Conservation (phyloP, 92 coral and sea anemone species). For the Phenganax marumi region DNA sequence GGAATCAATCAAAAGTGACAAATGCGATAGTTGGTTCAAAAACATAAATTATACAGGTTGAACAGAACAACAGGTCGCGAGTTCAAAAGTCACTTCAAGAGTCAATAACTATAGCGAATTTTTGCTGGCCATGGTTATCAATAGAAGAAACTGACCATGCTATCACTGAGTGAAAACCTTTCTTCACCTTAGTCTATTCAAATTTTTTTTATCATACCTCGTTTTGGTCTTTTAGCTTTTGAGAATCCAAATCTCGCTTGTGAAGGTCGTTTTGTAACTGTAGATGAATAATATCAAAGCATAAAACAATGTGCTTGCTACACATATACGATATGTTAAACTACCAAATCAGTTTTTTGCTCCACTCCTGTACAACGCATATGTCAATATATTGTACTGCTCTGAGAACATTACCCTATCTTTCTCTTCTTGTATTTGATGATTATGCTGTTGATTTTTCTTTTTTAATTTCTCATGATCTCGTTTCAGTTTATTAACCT, state of each 20-base stretch:
- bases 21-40: too few relatives aligned
- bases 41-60: too few relatives aligned
- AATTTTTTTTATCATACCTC: constrained; percentile 62
- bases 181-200: neutral
- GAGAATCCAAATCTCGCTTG: constrained; percentile 68
- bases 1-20: too few relatives aligned
- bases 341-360: too few relatives aligned
- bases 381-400: too few relatives aligned
- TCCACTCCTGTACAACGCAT: too few relatives aligned
- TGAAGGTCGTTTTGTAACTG: constrained; percentile 75
- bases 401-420: constrained; percentile 64
- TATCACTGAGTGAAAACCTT: neutral
- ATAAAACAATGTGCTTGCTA: neutral
- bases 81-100: too few relatives aligned
- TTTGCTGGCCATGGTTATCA: too few relatives aligned
- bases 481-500: constrained; percentile 87
- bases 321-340: too few relatives aligned
- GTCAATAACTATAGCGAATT: too few relatives aligned
- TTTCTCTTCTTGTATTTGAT: constrained; percentile 79
- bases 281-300: neutral
- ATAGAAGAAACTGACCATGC: too few relatives aligned
- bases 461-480: constrained; percentile 92
- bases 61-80: too few relatives aligned
- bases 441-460: constrained; percentile 70
- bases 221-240: constrained; percentile 64